Base-by-base conservation (phyloP, 2,888 invertebrate genomes). In the Eremobia ochroleuca region DNA sequence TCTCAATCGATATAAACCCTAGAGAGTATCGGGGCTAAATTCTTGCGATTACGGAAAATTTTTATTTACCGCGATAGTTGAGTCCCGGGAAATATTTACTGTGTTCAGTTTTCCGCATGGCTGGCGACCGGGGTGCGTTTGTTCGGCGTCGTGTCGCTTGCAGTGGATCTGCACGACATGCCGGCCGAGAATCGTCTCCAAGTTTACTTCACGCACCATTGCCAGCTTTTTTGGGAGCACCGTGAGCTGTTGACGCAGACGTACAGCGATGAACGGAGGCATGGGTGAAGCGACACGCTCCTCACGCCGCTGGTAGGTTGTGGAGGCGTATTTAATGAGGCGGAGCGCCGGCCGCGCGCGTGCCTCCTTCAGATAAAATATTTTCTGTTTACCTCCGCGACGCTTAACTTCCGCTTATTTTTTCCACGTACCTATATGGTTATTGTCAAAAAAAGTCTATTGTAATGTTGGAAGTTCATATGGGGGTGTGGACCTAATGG, bases 71-170 rank as follows among this genome's bases (percentile, higher is more conserved):
- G 82, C 81, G 81, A 83, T 87, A 86, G 88, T 87, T 83, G 71
- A 76, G 82, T 77, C 76, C 74, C 72, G 64, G 66, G 76, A 66
- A 76, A 86, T 88, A 82, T 84, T 77, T 64, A 82, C 78, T 84
- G 85, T 71, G 87, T 83, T 85, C 87, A 85, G 88, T 90, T 90
- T 89, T 91, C 86, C 90, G 79, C 88, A 81, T 85, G 88, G 85
- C 86, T 81, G 78, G 66, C 82, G 67, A 58, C 77, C 74, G 75
- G 76, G 77, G 55, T 76, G 78, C 58, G 72, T 64, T 76, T 75
- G 78, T 72, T 78, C 80, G 75, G 71, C 71, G 55, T 65, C 62
- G 61, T 77, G 83, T 79, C 79, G 81, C 79, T 79, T 77, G 86
- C 83, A 81, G 74, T 61, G 67, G 31, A 15, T 61, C 62, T 62